Conservation (phyloP, 2,888 invertebrate genomes). For the Eulithis prunata region DNA sequence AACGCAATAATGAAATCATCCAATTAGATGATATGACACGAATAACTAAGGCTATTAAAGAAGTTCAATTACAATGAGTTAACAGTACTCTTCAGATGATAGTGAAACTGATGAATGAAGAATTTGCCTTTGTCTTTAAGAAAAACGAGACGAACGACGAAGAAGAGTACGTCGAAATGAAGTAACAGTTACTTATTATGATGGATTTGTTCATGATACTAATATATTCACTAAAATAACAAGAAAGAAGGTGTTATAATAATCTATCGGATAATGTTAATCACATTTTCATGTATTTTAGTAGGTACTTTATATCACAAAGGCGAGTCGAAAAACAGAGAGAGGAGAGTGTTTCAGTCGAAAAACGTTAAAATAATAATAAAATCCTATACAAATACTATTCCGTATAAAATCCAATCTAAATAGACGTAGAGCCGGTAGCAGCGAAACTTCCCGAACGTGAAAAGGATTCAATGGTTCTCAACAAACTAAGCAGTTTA, state of each 20-base stretch:
- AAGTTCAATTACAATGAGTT: slow-evolving; percentile 28
- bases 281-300: no score
- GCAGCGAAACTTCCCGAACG: slow-evolving; percentile 22
- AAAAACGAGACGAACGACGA: not conserved
- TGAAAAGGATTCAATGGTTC: slow-evolving; percentile 26
- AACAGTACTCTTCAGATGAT: slow-evolving; percentile 17
- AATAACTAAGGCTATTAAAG: slow-evolving; percentile 31
- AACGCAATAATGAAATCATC: slow-evolving; percentile 31
- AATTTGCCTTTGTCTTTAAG: slow-evolving; percentile 3
- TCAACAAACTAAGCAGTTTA: slow-evolving; percentile 27
- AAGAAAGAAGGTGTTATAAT: no score
- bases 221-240: no score
- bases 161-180: not conserved
- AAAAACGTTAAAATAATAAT: not conserved
- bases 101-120: slow-evolving; percentile 18
- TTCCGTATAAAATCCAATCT: not conserved
- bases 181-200: not conserved
- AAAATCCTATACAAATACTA: not conserved
- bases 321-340: no score
- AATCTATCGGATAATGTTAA: no score
- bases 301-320: no score
- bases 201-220: not conserved
- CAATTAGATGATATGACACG: slow-evolving; percentile 29
- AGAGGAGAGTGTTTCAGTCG: no score
- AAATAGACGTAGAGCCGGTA: slow-evolving; percentile 17